A percentile compares a stretch with the other conserved stretches of the same genome.
Conservation (phyloP, 2,797 vertebrate species). For the Sebastes aleutianus region DNA sequence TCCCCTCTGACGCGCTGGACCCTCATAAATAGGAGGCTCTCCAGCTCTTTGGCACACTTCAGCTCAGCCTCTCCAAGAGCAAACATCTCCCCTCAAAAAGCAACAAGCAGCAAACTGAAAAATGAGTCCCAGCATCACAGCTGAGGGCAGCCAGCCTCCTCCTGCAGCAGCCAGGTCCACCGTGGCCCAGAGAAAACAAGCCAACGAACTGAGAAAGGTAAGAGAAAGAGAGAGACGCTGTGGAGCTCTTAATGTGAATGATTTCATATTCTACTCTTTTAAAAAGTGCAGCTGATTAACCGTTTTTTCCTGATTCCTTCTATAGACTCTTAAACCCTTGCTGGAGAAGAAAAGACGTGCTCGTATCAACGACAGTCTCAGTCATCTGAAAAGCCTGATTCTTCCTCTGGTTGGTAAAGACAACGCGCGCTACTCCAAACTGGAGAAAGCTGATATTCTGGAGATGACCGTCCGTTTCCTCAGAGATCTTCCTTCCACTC, state of each 20-base stretch:
- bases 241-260: neutral
- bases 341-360: constrained; percentile 87
- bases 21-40: constrained; percentile 75
- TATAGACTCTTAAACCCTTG: constrained; percentile 83
- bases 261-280: neutral
- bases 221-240: constrained; percentile 26
- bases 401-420: constrained; percentile 87
- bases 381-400: constrained; percentile 86
- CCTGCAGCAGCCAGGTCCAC: constrained; percentile 67
- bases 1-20: constrained; percentile 70
- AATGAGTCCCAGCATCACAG: constrained; percentile 77
- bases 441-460: constrained; percentile 91
- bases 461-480: constrained; percentile 93
- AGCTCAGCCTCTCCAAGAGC: constrained; percentile 54
- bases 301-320: neutral
- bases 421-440: constrained; percentile 86
- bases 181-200: constrained; percentile 82
- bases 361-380: constrained; percentile 90
- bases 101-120: constrained; percentile 41
- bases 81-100: constrained; percentile 33
- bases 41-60: constrained; percentile 40
- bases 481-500: constrained; percentile 76
- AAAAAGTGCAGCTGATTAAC: constrained; percentile 32
- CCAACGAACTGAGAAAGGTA: constrained; percentile 90
- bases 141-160: constrained; percentile 59